phyloP scores from a whole-genome alignment of 1,140 invertebrate species.

The honey bee (Apis mellifera) region DNA sequence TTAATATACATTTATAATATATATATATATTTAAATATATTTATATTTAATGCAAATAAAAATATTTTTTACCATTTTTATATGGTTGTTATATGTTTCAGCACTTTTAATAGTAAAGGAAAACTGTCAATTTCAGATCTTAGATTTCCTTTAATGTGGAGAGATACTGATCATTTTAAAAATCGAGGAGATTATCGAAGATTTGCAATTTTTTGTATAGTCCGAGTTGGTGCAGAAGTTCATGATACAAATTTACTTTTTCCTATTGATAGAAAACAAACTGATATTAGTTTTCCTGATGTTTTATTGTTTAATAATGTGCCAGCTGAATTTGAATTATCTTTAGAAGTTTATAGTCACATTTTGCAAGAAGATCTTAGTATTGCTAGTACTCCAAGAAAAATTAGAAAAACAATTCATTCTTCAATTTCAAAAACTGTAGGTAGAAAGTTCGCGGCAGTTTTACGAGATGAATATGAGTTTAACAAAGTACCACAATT shows the following conservation, averaged over 20 bases:
- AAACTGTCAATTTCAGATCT: slow-evolving; percentile 84
- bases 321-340: slow-evolving; percentile 85
- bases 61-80: no score
- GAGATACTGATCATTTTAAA: slow-evolving; percentile 88
- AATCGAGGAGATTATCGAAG: slow-evolving; percentile 87
- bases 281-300: slow-evolving; percentile 88
- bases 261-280: slow-evolving; percentile 86
- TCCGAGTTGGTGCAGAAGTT: slow-evolving; percentile 86
- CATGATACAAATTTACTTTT: slow-evolving; percentile 86
- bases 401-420: slow-evolving; percentile 87
- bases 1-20: no score
- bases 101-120: slow-evolving; percentile 70
- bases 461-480: slow-evolving; percentile 82
- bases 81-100: slow-evolving; percentile 42
- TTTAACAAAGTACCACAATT: slow-evolving; percentile 84
- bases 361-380: slow-evolving; percentile 86
- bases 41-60: no score
- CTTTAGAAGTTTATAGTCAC: slow-evolving; percentile 87
- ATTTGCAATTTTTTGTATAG: slow-evolving; percentile 88
- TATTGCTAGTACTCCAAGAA: slow-evolving; percentile 86
- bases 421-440: slow-evolving; percentile 87
- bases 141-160: slow-evolving; percentile 88
- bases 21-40: no score
- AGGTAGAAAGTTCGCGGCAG: slow-evolving; percentile 84
- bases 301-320: slow-evolving; percentile 86